Conservation (phyloP, 2,797 vertebrate species). For the Anabas testudineus region DNA sequence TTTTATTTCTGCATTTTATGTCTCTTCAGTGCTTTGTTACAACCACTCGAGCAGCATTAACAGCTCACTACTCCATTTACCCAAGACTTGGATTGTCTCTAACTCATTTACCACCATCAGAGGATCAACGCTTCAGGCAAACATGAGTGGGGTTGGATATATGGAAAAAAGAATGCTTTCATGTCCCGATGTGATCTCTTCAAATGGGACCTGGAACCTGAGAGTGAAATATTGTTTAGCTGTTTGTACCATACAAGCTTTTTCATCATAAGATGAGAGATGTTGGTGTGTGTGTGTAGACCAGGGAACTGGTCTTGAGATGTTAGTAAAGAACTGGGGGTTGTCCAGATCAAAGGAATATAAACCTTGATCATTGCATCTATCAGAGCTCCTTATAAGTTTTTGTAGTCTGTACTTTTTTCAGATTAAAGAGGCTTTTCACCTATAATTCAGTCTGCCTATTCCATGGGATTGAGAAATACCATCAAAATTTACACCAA, state of each 20-base stretch:
- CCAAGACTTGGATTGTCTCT: conserved; percentile 86
- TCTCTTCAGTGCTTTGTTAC: conserved; percentile 83
- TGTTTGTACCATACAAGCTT: conserved; percentile 73
- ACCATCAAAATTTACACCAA: conserved; percentile 34
- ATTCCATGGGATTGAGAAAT: conserved; percentile 25
- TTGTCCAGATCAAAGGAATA: conserved; percentile 80
- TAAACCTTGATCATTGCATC: conserved; percentile 78
- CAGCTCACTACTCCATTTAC: conserved; percentile 86
- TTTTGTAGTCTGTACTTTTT: conserved; percentile 49
- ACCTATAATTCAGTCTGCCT: conserved; percentile 30
- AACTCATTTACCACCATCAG: conserved; percentile 88
- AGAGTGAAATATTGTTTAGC: conserved; percentile 80
- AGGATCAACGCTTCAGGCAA: conserved; percentile 83
- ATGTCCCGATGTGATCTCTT: conserved; percentile 86
- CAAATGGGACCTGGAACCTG: conserved; percentile 83
- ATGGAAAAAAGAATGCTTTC: conserved; percentile 83
- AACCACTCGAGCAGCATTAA: conserved; percentile 88
- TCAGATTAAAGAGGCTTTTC: conserved; percentile 55
- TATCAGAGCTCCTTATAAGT: conserved; percentile 43
- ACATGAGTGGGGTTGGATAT: conserved; percentile 78
- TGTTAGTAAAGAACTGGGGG: conserved; percentile 77
- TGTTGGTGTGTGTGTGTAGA: conserved; percentile 70
- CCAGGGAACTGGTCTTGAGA: conserved; percentile 73
- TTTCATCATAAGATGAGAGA: conserved; percentile 84
- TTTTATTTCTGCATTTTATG: conserved; percentile 79